phyloP scores from a whole-genome alignment of 2,888 invertebrate genomes.

The Eubasilissa splendida region DNA sequence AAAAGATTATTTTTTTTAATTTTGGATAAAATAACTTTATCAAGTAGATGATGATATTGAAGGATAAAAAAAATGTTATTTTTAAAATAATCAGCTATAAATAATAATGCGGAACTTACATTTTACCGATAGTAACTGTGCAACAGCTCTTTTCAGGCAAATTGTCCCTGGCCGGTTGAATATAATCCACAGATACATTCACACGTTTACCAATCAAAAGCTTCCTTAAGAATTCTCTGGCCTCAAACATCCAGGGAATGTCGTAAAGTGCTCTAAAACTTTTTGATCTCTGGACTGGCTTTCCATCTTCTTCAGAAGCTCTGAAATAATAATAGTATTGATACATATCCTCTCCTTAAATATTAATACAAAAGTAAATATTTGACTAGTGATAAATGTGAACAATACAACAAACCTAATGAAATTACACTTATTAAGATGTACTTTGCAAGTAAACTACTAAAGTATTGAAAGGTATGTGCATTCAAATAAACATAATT shows the following conservation, averaged over 20 bases:
- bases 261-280: constrained; percentile 95
- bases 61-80: background rate
- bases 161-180: constrained; percentile 94
- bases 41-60: no score
- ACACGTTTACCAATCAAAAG: constrained; percentile 96
- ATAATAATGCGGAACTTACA: constrained; percentile 68
- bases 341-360: no score
- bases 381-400: no score
- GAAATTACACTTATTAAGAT: background rate
- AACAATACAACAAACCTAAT: background rate
- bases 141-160: constrained; percentile 97
- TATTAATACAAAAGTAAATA: no score
- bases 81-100: background rate
- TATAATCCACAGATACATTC: constrained; percentile 93
- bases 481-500: constrained; percentile 58
- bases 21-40: no score
- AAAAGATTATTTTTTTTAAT: no score
- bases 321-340: constrained; percentile 37
- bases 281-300: constrained; percentile 77
- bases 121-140: constrained; percentile 88
- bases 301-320: constrained; percentile 77
- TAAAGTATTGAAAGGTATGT: no score
- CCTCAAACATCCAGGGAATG: constrained; percentile 99
- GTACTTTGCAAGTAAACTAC: no score
- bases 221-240: constrained; percentile 96